Base-by-base conservation (phyloP, 2,113 vertebrate genomes). In the Eubucco bourcierii region DNA sequence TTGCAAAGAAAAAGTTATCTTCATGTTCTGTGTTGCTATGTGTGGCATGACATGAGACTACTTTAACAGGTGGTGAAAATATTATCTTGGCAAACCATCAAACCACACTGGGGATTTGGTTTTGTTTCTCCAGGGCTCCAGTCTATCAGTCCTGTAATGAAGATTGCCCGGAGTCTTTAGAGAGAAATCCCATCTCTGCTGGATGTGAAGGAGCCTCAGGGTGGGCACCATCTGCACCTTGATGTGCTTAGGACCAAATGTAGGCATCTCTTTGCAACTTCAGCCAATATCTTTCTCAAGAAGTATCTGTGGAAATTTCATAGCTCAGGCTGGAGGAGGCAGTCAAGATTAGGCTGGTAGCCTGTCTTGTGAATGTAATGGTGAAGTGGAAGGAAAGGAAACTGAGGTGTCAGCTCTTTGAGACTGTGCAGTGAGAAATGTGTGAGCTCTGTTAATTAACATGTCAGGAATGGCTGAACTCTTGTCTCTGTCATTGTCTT, bases 51-150 rank as follows among this genome's bases (percentile, higher is more conserved):
- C 61, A 68, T 18, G 80, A 90, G 55, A 39, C 66, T 88, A 13
- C 58, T 53, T 77, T 72, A 92, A 75, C 89, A 95, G 84, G 63
- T 92, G 89, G 84, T 81, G 59, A 90, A 78, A 78, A 84, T 68
- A 58, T 23, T 66, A 53, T 68, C 11, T 50, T 94, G 91, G 78
- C 87, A 88, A 88, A 39, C 13, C 76, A 34, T 64, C 84, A 90
- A 78, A 65, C 23, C 53, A 9, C 1, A 1, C 66, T 71, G 53
- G 44, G 72, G 92, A 39, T 31, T 67, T 72, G 19, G 7, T 1
- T 81, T 93, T 81, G 9, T 60, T 90, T 87, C 39, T 23, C 11
- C 3, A 7, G 58, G 12, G 25, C 31, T 78, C 17, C n/a, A 6
- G 50, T 56, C 1, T 50, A 34, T 55, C 16, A 81, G 9, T 56